Conservation (phyloP, 2,888 invertebrate genomes). For the Drosophila multiciliata region DNA sequence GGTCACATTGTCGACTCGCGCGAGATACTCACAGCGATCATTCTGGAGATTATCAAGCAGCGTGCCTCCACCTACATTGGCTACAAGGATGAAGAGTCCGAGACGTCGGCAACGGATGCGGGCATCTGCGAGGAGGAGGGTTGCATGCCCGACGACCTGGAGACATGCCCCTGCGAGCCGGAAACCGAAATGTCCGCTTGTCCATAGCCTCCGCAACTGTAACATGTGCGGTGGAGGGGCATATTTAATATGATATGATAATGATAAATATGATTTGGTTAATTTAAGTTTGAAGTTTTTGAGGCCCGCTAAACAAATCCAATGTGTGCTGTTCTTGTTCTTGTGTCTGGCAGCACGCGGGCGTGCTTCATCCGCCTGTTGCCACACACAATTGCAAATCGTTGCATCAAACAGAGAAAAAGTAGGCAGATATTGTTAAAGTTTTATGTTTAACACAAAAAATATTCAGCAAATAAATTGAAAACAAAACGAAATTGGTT, state of each 20-base stretch:
- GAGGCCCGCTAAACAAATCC: constrained; percentile 37
- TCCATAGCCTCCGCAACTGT: constrained; percentile 56
- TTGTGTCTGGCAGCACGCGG: constrained; percentile 65
- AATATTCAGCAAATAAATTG: constrained; percentile 67
- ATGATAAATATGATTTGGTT: constrained; percentile 45
- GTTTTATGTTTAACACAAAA: constrained; percentile 67
- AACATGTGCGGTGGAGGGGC: neutral
- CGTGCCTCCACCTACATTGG: constrained; percentile 86
- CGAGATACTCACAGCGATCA: constrained; percentile 92
- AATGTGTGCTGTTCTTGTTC: constrained; percentile 50
- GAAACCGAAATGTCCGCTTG: constrained; percentile 57
- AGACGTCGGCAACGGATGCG: constrained; percentile 27
- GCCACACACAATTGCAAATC: constrained; percentile 68
- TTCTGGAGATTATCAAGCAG: constrained; percentile 91
- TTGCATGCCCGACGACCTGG: constrained; percentile 56
- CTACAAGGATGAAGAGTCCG: constrained; percentile 70
- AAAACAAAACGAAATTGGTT: neutral
- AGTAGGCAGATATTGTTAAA: constrained; percentile 67
- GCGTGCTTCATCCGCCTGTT: constrained; percentile 33
- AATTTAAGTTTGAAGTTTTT: constrained; percentile 33
- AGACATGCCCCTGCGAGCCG: constrained; percentile 70
- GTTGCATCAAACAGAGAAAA: constrained; percentile 34
- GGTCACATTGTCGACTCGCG: constrained; percentile 92
- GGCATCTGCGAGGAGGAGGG: constrained; percentile 70
- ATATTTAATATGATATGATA: constrained; percentile 28